Evolutionary conservation across 1,140 invertebrate genomes (phyloP).

Genomic region (Bombus impatiens): DNA sequence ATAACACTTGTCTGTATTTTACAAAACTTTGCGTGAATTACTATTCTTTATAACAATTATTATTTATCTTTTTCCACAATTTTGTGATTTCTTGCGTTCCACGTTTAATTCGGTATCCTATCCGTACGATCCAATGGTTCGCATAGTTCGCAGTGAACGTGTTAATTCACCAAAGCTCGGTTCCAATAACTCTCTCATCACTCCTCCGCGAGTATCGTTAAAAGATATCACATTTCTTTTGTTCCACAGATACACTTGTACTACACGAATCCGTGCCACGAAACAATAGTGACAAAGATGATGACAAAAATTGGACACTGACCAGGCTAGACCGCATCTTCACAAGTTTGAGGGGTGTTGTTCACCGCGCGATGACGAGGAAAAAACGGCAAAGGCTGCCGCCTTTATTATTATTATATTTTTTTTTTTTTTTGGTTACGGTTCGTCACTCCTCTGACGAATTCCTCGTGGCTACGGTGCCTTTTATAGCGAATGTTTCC

Average conservation of each 20-base stretch:
- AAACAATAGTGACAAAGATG: not conserved
- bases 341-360: not conserved
- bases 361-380: slow-evolving; percentile 14
- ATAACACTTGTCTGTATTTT: not conserved
- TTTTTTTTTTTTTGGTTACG: slow-evolving; percentile 51
- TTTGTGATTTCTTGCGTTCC: not conserved
- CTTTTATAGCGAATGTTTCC: slow-evolving; percentile 73
- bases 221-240: not conserved
- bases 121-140: not conserved
- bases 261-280: not conserved
- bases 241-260: slow-evolving; percentile 33
- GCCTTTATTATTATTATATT: slow-evolving; percentile 18
- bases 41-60: not conserved
- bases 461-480: slow-evolving; percentile 58
- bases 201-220: not conserved
- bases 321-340: slow-evolving; percentile 71
- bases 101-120: not conserved
- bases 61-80: not conserved
- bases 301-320: slow-evolving; percentile 55
- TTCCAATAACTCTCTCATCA: not conserved
- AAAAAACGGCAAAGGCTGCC: slow-evolving; percentile 54
- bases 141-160: not conserved
- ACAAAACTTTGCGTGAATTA: not conserved
- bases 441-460: slow-evolving; percentile 71
- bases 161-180: slow-evolving; percentile 2